Conservation (phyloP, 1,140 invertebrate genomes). For the Drosophila nebulosa region DNA sequence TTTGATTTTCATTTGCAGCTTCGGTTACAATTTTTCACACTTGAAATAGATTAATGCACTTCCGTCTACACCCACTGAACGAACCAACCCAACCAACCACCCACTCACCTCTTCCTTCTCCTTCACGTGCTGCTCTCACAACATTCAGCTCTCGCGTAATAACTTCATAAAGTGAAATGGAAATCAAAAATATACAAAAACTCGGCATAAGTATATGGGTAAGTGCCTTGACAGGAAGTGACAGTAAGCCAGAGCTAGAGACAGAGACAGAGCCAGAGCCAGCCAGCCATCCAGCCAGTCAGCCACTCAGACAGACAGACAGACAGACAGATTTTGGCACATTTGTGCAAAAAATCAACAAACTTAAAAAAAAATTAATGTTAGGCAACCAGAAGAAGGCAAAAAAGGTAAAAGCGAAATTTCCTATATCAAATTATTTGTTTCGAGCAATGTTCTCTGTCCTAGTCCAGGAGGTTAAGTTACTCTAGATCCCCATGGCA, state of each 20-base stretch:
- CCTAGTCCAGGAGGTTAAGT: too few relatives aligned
- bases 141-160: conserved; percentile 46
- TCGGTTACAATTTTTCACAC: conserved; percentile 63
- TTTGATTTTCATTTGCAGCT: conserved; percentile 26
- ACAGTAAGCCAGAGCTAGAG: background rate
- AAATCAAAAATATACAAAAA: conserved; percentile 32
- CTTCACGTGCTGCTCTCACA: too few relatives aligned
- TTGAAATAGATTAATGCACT: conserved; percentile 31
- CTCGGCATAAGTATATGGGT: conserved; percentile 11
- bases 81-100: background rate
- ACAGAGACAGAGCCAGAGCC: background rate
- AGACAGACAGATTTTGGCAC: conserved; percentile 17
- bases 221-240: conserved; percentile 23
- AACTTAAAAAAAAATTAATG: background rate
- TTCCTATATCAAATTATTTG: background rate
- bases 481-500: too few relatives aligned
- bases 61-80: conserved; percentile 60
- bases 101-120: too few relatives aligned
- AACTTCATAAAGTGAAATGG: conserved; percentile 62
- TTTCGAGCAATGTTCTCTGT: too few relatives aligned
- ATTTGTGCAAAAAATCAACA: conserved; percentile 4
- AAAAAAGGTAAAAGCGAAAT: background rate
- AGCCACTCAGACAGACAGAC: background rate
- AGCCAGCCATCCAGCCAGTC: background rate
- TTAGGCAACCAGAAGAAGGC: background rate